Conservation (phyloP, 2,888 invertebrate species). For the Polydrusus cervinus region DNA sequence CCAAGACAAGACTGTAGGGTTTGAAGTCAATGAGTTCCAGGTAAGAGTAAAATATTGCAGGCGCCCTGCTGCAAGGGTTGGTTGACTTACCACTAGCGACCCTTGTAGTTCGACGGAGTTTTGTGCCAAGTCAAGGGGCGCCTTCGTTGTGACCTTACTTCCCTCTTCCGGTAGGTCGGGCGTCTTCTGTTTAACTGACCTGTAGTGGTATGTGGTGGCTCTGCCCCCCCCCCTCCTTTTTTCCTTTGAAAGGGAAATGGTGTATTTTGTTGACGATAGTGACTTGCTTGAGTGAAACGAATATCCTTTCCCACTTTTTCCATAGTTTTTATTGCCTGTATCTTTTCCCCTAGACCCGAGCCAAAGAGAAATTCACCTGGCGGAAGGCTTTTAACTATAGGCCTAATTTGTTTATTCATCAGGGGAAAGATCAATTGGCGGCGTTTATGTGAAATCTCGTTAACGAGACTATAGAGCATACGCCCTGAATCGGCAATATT, state of each 20-base stretch:
- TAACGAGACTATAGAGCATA: background rate
- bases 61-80: background rate
- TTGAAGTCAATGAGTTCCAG: background rate
- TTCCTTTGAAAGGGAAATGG: background rate
- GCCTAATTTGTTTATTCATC: background rate
- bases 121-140: background rate
- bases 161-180: slow-evolving; percentile 4
- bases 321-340: slow-evolving; percentile 13
- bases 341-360: slow-evolving; percentile 6
- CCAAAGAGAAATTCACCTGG: slow-evolving; percentile 31
- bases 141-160: background rate
- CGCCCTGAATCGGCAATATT: background rate
- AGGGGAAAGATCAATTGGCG: background rate
- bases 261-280: background rate
- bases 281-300: background rate
- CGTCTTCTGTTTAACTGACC: background rate
- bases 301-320: slow-evolving; percentile 18
- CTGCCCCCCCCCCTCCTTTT: background rate
- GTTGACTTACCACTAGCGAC: background rate
- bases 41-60: background rate
- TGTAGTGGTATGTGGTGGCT: background rate
- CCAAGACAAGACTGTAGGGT: slow-evolving; percentile 2
- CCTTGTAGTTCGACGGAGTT: background rate
- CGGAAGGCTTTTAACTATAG: background rate
- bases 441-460: background rate